phyloP scores from a whole-genome alignment of 2,888 invertebrate genomes.

The Drosophila cyrtoloma region DNA sequence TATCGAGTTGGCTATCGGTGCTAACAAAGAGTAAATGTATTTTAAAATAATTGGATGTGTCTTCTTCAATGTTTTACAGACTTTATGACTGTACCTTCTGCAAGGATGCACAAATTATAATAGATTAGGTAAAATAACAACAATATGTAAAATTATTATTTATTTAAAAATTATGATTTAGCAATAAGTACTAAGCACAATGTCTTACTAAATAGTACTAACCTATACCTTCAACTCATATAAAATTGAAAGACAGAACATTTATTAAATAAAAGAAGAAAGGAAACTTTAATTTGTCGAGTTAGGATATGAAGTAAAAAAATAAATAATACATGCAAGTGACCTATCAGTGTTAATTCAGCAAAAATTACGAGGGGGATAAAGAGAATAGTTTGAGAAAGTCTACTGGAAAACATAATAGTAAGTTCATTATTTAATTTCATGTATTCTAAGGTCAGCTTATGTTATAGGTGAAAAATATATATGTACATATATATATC shows the following conservation, averaged over 20 bases:
- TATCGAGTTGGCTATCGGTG: background rate
- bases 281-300: background rate
- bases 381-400: background rate
- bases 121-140: background rate
- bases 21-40: background rate
- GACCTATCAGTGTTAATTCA: background rate
- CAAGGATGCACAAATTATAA: background rate
- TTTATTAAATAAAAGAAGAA: no score
- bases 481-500: no score
- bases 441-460: background rate
- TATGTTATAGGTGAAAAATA: no score
- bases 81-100: background rate
- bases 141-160: background rate
- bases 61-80: background rate
- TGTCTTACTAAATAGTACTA: background rate
- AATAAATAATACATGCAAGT: background rate
- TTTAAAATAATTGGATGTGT: background rate
- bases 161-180: background rate
- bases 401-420: background rate
- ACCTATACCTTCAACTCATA: background rate
- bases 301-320: background rate
- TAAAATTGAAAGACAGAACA: background rate
- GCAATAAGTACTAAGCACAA: background rate
- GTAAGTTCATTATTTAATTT: background rate
- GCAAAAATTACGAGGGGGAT: background rate